Evolutionary conservation across 2,113 vertebrate species (phyloP).

Genomic region (Baryphthengus martii): DNA sequence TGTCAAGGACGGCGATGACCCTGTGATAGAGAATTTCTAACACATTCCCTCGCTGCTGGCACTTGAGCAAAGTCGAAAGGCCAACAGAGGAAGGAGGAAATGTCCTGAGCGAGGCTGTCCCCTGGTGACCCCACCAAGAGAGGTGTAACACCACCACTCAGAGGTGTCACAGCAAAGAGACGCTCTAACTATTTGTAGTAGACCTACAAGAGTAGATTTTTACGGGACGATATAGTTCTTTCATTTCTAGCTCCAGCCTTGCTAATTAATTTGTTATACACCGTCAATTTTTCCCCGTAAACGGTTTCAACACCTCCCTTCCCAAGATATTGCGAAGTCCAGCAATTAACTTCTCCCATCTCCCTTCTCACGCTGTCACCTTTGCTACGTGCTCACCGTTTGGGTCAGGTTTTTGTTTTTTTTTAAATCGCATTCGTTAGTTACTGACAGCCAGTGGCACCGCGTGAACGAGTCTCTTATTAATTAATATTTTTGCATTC

Average conservation of each 20-base stretch:
- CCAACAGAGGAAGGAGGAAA: background rate
- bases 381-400: background rate
- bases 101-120: background rate
- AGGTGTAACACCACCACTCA: background rate
- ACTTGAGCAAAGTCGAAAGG: background rate
- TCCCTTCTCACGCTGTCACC: background rate
- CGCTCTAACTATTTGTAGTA: background rate
- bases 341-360: slow-evolving; percentile 7
- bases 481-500: slow-evolving; percentile 47
- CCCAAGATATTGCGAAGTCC: background rate
- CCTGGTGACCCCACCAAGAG: background rate
- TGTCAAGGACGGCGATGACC: background rate
- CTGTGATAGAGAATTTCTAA: background rate
- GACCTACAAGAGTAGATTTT: background rate
- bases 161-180: background rate
- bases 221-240: background rate
- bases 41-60: background rate
- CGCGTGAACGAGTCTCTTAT: background rate
- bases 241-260: background rate
- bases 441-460: background rate
- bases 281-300: background rate
- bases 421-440: background rate
- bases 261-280: background rate
- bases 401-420: background rate
- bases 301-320: background rate